These are phyloP conservation scores for Macropus fuliginosus DNA, from an alignment of 2,797 vertebrate species.

Conservation along the genomic window DNA sequence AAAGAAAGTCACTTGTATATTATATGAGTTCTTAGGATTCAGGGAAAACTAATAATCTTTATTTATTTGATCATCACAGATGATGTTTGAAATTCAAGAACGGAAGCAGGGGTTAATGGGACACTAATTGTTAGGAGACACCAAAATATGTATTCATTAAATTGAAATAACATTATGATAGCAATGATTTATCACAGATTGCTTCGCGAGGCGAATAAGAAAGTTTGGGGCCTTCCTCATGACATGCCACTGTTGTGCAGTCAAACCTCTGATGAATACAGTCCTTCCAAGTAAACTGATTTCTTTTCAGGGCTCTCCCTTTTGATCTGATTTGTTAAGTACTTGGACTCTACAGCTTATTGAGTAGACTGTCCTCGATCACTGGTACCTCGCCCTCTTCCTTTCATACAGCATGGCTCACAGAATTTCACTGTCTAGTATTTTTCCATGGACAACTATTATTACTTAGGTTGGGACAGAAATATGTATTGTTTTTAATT, in stretches of 20 bases:
- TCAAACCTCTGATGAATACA: conserved; percentile 80
- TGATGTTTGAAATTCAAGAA: background rate
- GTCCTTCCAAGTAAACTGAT: conserved; percentile 83
- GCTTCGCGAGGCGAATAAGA: conserved; percentile 72
- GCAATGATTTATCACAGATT: conserved; percentile 71
- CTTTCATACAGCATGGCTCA: conserved; percentile 73
- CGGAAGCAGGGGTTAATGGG: conserved; percentile 17
- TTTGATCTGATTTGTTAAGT: conserved; percentile 85
- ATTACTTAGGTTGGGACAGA: conserved; percentile 78
- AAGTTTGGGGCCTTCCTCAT: conserved; percentile 74
- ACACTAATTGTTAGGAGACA: conserved; percentile 17
- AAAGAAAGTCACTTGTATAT: background rate
- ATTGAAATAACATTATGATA: conserved; percentile 70
- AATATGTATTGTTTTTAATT: conserved; percentile 82
- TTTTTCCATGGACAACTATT: conserved; percentile 80
- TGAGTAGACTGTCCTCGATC: conserved; percentile 72
- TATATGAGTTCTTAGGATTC: background rate
- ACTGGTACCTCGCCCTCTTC: conserved; percentile 56
- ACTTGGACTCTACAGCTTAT: conserved; percentile 71
- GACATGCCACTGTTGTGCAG: conserved; percentile 67
- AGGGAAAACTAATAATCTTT: background rate
- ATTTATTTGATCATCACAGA: background rate
- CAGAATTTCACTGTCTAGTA: conserved; percentile 80
- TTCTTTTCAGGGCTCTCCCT: conserved; percentile 83
- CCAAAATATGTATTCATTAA: conserved; percentile 65